phyloP scores from a whole-genome alignment of 2,888 invertebrate species.

The Gasteruption jaculator region DNA sequence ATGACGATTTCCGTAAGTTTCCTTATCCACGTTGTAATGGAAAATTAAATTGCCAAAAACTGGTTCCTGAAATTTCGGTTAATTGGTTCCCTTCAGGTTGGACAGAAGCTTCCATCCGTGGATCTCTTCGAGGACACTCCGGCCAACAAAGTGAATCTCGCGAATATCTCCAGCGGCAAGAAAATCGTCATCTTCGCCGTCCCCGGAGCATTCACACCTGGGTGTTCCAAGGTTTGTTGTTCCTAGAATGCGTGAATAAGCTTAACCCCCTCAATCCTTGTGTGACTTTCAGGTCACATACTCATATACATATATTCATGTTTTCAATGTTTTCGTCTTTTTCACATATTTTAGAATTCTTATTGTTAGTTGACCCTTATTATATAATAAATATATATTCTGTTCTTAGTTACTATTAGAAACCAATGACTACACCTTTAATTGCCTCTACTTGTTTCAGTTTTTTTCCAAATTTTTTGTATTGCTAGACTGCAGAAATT shows the following conservation, averaged over 20 bases:
- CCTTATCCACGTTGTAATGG: neutral
- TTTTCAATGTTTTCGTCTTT: neutral
- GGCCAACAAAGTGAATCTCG: slow-evolving; percentile 78
- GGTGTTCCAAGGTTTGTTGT: slow-evolving; percentile 78
- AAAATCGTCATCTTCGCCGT: slow-evolving; percentile 86
- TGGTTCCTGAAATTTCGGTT: neutral
- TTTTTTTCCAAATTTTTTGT: no score
- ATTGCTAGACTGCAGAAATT: no score
- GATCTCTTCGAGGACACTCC: slow-evolving; percentile 84
- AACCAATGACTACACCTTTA: no score
- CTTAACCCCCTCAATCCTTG: neutral
- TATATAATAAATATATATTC: no score
- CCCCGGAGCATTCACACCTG: slow-evolving; percentile 93
- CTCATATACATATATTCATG: no score
- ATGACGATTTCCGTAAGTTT: slow-evolving; percentile 47
- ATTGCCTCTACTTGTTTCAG: no score
- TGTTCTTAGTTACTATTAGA: no score
- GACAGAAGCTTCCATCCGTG: slow-evolving; percentile 73
- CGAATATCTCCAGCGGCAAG: slow-evolving; percentile 69
- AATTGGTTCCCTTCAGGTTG: slow-evolving; percentile 62
- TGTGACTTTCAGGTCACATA: no score
- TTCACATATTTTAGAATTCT: no score
- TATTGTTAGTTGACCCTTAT: no score
- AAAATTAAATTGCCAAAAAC: neutral
- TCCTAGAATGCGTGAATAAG: neutral